Evolutionary conservation across 1,140 invertebrate species (phyloP).

Genomic region (Neodiprion virginianus): DNA sequence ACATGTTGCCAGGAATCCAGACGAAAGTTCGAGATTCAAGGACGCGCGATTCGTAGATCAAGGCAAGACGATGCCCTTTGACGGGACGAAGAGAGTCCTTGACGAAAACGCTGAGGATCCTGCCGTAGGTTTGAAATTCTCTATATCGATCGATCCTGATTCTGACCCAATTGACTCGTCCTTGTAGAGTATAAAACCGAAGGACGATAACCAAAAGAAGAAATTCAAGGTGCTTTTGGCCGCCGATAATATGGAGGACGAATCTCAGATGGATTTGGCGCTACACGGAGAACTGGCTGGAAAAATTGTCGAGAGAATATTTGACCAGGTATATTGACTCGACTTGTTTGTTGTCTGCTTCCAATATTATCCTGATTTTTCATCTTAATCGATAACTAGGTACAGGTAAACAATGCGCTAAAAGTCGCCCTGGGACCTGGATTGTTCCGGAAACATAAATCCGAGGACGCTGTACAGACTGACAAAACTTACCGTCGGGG

Average conservation of each 20-base stretch:
- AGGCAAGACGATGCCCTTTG: too few relatives aligned
- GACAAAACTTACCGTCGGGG: conserved; percentile 32
- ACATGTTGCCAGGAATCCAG: too few relatives aligned
- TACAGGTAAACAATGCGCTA: conserved; percentile 34
- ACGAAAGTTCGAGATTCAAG: too few relatives aligned
- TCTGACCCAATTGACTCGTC: too few relatives aligned
- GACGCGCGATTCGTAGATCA: too few relatives aligned
- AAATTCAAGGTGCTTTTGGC: conserved; percentile 30
- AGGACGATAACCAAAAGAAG: conserved; percentile 23
- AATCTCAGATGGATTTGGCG: conserved; percentile 41
- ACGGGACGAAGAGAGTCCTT: background rate
- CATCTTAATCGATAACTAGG: conserved; percentile 22
- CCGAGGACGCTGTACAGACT: conserved; percentile 21
- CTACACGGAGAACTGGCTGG: conserved; percentile 39
- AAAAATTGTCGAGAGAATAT: conserved; percentile 47
- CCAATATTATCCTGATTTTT: too few relatives aligned
- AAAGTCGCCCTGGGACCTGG: conserved; percentile 36
- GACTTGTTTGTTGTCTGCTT: too few relatives aligned
- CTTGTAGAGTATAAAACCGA: conserved; percentile 10
- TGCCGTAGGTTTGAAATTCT: too few relatives aligned
- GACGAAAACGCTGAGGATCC: background rate
- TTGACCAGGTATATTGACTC: conserved; percentile 34
- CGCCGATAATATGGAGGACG: conserved; percentile 37
- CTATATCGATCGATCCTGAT: too few relatives aligned
- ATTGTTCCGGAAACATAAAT: conserved; percentile 33